Percentiles rank a stretch among this genome's conserved stretches.
Conservation (phyloP, 1,140 invertebrate genomes). For the Chrysopa pallens region DNA sequence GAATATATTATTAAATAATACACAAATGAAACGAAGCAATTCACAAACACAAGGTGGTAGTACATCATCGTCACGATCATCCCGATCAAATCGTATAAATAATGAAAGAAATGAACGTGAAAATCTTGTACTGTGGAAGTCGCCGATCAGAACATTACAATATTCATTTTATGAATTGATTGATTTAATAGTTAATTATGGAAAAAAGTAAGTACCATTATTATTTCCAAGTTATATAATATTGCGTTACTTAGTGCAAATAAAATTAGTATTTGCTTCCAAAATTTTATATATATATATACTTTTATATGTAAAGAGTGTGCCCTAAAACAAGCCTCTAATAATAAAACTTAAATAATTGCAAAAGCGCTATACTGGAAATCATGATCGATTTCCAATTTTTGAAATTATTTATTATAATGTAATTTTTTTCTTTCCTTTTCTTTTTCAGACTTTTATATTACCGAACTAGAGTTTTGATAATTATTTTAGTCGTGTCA, state of each 20-base stretch:
- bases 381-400: too few species aligned
- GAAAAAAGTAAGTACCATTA: conserved; percentile 23
- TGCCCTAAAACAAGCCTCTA: too few species aligned
- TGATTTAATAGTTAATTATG: conserved; percentile 17
- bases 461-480: conserved; percentile 16
- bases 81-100: conserved; percentile 9
- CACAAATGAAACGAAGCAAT: conserved; percentile 4
- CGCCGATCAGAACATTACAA: conserved; percentile 63
- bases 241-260: too few species aligned
- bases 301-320: too few species aligned
- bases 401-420: too few species aligned
- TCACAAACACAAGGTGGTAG: background rate
- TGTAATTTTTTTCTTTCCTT: conserved; percentile 2
- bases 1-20: conserved; percentile 7
- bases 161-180: conserved; percentile 64
- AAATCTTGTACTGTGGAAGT: conserved; percentile 70
- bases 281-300: too few species aligned
- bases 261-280: too few species aligned
- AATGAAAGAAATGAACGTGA: conserved; percentile 29
- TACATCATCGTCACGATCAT: conserved; percentile 1
- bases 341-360: too few species aligned
- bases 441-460: conserved; percentile 28
- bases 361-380: too few species aligned
- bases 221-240: too few species aligned
- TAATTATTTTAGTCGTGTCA: too few species aligned